Evolutionary conservation across 1,140 invertebrate genomes (phyloP).

Genomic region (Drosophila busckii): DNA sequence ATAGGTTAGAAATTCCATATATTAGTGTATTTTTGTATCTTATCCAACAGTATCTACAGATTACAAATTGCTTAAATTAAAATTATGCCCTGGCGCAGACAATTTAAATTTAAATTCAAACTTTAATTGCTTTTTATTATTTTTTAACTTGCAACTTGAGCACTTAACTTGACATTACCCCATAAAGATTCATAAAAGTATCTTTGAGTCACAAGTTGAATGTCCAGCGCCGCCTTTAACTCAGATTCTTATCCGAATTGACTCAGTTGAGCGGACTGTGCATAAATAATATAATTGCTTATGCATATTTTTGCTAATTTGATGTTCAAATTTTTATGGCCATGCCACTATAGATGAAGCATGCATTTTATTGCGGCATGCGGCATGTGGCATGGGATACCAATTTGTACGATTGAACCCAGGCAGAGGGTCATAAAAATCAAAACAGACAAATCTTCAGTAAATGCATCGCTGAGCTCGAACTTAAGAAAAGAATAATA

Average conservation of each 20-base stretch:
- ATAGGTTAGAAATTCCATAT: too few relatives aligned
- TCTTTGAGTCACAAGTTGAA: too few relatives aligned
- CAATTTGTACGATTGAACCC: conserved; percentile 35
- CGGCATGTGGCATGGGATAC: conserved; percentile 1
- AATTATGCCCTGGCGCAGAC: too few relatives aligned
- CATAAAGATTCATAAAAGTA: too few relatives aligned
- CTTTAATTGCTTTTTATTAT: too few relatives aligned
- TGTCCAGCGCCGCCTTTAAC: neutral
- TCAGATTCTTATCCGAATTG: neutral
- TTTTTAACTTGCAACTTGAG: too few relatives aligned
- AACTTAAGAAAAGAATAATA: too few relatives aligned
- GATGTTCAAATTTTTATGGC: conserved; percentile 49
- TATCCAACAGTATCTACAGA: too few relatives aligned
- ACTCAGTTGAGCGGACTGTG: conserved; percentile 2
- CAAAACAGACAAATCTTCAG: conserved; percentile 71
- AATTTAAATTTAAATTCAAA: too few relatives aligned
- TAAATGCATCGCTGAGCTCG: conserved; percentile 55
- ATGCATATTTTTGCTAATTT: conserved; percentile 39
- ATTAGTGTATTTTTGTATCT: too few relatives aligned
- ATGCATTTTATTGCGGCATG: conserved; percentile 47
- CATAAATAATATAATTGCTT: conserved; percentile 41
- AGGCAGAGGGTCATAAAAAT: conserved; percentile 62
- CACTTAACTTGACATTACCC: too few relatives aligned
- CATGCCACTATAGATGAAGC: conserved; percentile 52
- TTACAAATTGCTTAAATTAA: too few relatives aligned